A percentile compares a stretch with the other conserved stretches of the same genome.
Conservation (phyloP, 1,140 invertebrate species). For the Philotrypesis tridentata region DNA sequence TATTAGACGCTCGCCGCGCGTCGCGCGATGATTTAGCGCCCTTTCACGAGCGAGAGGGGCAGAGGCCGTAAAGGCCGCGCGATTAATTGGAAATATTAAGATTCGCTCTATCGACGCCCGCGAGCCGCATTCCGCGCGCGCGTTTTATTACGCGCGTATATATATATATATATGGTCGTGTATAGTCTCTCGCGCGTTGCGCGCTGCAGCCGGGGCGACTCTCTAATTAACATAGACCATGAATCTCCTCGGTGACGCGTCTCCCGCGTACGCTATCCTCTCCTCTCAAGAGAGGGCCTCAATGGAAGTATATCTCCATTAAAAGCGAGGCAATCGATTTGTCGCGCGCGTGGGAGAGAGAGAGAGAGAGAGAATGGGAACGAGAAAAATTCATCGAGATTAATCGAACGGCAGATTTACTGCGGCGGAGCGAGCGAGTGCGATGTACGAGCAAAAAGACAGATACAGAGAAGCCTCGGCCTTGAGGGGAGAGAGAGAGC, state of each 20-base stretch:
- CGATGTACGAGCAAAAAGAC: neutral
- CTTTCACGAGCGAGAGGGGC: neutral
- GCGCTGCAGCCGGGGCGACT: neutral
- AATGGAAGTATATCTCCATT: conserved; percentile 29
- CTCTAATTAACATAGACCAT: conserved; percentile 32
- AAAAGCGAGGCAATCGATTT: neutral
- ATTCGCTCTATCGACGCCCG: neutral
- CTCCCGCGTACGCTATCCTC: no score
- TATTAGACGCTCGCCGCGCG: no score
- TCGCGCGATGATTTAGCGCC: no score
- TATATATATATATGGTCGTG: neutral
- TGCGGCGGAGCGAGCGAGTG: neutral
- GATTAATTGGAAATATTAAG: conserved; percentile 25
- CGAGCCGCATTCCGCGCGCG: neutral
- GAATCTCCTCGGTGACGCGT: neutral
- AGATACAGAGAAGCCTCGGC: neutral
- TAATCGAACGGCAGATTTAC: conserved; percentile 40
- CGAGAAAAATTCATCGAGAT: conserved; percentile 27
- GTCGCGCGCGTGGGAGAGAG: neutral
- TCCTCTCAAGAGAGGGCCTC: conserved; percentile 1
- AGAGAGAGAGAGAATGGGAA: neutral
- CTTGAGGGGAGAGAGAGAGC: conserved; percentile 11
- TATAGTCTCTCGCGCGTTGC: no score
- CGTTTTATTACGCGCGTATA: neutral
- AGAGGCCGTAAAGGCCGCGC: neutral